Percentiles rank a stretch among this genome's conserved stretches.
Evolutionary conservation across 2,113 vertebrate genomes (phyloP).

Genomic region (Gnathonemus longibarbis): DNA sequence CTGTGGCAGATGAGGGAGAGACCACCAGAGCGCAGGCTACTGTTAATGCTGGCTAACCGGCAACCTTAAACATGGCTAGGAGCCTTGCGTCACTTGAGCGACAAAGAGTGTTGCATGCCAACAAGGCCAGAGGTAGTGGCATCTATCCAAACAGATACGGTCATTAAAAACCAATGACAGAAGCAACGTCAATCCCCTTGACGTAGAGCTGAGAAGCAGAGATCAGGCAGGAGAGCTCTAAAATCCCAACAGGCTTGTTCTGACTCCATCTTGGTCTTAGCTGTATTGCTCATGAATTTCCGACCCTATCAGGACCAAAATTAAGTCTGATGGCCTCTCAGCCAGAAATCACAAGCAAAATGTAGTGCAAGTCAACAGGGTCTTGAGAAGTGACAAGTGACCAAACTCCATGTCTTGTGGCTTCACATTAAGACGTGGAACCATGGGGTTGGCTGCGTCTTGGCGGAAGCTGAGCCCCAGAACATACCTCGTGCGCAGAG

Average conservation of each 20-base stretch:
- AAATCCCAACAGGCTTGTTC: background rate
- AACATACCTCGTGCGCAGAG: slow-evolving; percentile 78
- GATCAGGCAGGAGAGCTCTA: background rate
- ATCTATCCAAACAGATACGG: background rate
- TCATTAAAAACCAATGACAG: background rate
- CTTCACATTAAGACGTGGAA: background rate
- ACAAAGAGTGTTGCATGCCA: background rate
- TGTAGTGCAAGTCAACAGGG: background rate
- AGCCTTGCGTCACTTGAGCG: background rate
- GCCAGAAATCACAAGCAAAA: background rate
- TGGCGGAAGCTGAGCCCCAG: too few species aligned
- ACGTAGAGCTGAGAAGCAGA: background rate
- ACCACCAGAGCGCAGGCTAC: background rate
- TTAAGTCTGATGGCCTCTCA: background rate
- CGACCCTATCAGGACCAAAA: background rate
- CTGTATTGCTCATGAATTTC: background rate
- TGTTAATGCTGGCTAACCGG: background rate
- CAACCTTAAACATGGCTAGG: background rate
- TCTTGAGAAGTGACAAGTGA: background rate
- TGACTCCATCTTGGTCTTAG: background rate
- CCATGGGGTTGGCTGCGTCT: background rate
- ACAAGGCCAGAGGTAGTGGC: background rate
- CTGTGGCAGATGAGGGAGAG: slow-evolving; percentile 45
- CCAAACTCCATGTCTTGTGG: background rate
- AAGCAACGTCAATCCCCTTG: background rate